Percentiles rank a stretch among this genome's conserved stretches.
phyloP scores from a whole-genome alignment of 2,888 invertebrate genomes.

The Heliconius ismenius region DNA sequence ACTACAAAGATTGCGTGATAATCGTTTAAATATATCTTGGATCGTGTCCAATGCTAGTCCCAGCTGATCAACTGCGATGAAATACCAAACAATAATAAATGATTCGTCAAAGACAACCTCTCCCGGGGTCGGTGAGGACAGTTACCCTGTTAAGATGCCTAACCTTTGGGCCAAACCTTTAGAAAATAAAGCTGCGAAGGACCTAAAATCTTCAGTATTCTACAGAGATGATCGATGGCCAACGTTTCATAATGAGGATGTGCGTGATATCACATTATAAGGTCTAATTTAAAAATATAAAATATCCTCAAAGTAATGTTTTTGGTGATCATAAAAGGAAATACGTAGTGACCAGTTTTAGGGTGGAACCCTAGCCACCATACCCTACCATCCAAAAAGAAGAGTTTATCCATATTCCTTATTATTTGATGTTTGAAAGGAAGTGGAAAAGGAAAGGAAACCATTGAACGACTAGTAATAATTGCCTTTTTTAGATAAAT shows the following conservation, averaged over 20 bases:
- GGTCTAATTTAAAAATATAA: neutral
- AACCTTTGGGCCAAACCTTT: neutral
- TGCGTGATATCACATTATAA: neutral
- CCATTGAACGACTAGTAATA: neutral
- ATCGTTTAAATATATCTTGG: constrained; percentile 45
- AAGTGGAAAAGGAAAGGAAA: neutral
- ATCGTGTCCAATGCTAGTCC: constrained; percentile 41
- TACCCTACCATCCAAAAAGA: neutral
- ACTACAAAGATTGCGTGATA: constrained; percentile 38
- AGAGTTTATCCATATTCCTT: no score
- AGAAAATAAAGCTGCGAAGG: neutral
- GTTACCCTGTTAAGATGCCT: neutral
- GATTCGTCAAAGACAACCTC: constrained; percentile 41
- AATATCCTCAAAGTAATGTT: neutral
- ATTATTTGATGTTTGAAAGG: no score
- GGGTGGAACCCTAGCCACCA: no score
- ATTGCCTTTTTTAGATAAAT: no score
- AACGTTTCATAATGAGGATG: neutral
- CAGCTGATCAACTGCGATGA: constrained; percentile 45
- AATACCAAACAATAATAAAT: constrained; percentile 43
- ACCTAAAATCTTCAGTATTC: neutral
- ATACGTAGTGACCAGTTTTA: neutral
- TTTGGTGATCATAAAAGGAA: neutral
- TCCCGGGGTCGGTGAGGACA: constrained; percentile 16
- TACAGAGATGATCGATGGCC: neutral